Percentiles rank a stretch among this genome's conserved stretches.
Evolutionary conservation across 2,797 vertebrate genomes (phyloP).

Genomic region (Fistularia tabacaria): DNA sequence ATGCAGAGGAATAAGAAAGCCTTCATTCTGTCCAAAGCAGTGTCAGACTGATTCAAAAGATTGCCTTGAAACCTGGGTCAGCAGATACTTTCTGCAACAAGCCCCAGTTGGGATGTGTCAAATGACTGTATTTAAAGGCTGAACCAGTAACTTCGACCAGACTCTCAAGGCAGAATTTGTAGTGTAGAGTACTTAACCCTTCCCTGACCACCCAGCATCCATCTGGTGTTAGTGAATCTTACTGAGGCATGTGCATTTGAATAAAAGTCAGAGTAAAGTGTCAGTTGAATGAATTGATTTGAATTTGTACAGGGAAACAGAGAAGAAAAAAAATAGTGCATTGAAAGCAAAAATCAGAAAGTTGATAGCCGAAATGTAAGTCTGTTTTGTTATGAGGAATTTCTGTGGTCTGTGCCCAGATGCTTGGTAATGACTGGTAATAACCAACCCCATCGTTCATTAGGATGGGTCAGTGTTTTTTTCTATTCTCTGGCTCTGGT

Average conservation of each 20-base stretch:
- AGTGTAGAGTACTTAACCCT: conserved; percentile 84
- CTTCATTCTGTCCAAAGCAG: conserved; percentile 76
- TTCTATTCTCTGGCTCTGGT: conserved; percentile 14
- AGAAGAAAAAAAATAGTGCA: conserved; percentile 29
- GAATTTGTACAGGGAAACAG: conserved; percentile 26
- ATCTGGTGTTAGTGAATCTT: conserved; percentile 10
- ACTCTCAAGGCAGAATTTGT: conserved; percentile 75
- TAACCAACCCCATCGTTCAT: conserved; percentile 42
- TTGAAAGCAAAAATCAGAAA: conserved; percentile 36
- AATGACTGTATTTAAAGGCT: conserved; percentile 88
- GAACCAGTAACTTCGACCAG: conserved; percentile 79
- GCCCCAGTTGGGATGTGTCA: conserved; percentile 67
- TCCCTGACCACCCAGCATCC: conserved; percentile 67
- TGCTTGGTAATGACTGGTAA: conserved; percentile 45
- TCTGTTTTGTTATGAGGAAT: conserved; percentile 53
- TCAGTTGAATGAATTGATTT: conserved; percentile 32
- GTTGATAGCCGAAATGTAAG: conserved; percentile 49
- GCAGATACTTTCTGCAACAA: conserved; percentile 50
- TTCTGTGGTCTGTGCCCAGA: conserved; percentile 40
- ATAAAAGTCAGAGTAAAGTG: background rate
- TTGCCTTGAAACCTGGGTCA: conserved; percentile 35
- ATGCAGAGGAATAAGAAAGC: conserved; percentile 69
- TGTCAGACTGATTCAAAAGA: conserved; percentile 37
- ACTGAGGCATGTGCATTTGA: conserved; percentile 2
- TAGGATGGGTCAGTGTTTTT: conserved; percentile 23